Evolutionary conservation across 2,113 vertebrate species (phyloP).

Genomic region (Tricholaema leucomelas): DNA sequence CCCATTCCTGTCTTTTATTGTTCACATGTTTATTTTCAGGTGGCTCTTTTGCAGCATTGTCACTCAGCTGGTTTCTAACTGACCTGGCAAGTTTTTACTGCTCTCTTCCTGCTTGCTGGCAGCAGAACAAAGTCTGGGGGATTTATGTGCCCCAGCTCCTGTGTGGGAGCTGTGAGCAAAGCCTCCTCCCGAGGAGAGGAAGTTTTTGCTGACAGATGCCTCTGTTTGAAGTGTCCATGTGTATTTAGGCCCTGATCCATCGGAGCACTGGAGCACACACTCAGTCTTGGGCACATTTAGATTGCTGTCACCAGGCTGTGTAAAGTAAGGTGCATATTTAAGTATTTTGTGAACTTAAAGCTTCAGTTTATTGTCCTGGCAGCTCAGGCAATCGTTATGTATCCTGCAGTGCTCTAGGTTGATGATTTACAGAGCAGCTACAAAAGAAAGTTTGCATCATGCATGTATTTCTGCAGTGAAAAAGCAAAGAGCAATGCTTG

Average conservation of each 20-base stretch:
- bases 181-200: background rate
- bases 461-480: background rate
- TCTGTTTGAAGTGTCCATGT: background rate
- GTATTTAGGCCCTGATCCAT: slow-evolving; percentile 18
- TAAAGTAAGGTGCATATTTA: background rate
- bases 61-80: slow-evolving; percentile 47
- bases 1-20: fast-evolving
- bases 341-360: background rate
- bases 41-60: background rate
- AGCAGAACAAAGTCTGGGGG: slow-evolving; percentile 26
- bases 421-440: slow-evolving; percentile 36
- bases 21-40: background rate
- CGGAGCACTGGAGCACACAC: background rate
- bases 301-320: background rate
- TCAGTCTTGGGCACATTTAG: background rate
- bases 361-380: background rate
- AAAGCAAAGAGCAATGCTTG: background rate
- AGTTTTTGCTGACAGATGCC: slow-evolving; percentile 10
- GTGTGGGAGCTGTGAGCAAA: background rate
- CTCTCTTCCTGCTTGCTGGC: slow-evolving; percentile 33
- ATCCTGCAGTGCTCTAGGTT: background rate
- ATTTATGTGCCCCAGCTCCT: background rate
- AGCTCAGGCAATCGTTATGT: background rate
- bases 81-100: slow-evolving; percentile 26
- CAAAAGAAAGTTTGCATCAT: background rate